Evolutionary conservation across 2,797 vertebrate species (phyloP).

Genomic region (Helostoma temminkii): DNA sequence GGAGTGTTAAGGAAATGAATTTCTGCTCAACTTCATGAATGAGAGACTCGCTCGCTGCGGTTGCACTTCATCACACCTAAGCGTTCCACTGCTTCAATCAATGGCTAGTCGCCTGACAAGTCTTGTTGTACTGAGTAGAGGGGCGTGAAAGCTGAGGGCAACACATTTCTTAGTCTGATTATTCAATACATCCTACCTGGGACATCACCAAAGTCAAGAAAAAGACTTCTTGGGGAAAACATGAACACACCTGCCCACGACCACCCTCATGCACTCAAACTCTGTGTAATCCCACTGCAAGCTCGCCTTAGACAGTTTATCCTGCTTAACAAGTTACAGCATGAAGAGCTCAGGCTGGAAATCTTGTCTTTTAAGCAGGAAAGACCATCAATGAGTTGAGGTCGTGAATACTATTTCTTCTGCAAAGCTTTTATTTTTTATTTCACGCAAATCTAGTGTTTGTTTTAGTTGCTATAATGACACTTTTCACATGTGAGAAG

Average conservation of each 20-base stretch:
- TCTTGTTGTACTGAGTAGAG: conserved; percentile 24
- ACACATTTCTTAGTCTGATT: conserved; percentile 30
- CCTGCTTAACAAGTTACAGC: conserved; percentile 25
- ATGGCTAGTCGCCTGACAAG: conserved; percentile 50
- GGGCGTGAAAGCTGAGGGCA: conserved; percentile 14
- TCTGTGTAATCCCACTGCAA: conserved; percentile 1
- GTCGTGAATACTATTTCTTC: neutral
- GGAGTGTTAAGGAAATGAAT: conserved; percentile 66
- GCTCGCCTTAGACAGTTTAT: conserved; percentile 21
- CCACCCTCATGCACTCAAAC: conserved; percentile 5
- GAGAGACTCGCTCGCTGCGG: conserved; percentile 58
- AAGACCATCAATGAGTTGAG: conserved; percentile 3
- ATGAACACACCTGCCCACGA: conserved; percentile 23
- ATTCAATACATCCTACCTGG: conserved; percentile 16
- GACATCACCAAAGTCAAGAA: conserved; percentile 1
- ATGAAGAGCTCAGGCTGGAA: conserved; percentile 11
- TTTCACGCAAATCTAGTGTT: neutral
- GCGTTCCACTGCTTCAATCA: conserved; percentile 63
- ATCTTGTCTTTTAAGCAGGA: conserved; percentile 3
- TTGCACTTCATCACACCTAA: conserved; percentile 65
- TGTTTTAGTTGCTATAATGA: neutral
- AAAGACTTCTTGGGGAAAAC: conserved; percentile 3
- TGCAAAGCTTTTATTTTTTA: neutral
- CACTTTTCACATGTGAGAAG: neutral
- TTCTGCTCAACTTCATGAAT: conserved; percentile 59